Base-by-base conservation (phyloP, 37 sponge, comb jelly and placozoan genomes). In the Chondrilla cf. caribensis region DNA sequence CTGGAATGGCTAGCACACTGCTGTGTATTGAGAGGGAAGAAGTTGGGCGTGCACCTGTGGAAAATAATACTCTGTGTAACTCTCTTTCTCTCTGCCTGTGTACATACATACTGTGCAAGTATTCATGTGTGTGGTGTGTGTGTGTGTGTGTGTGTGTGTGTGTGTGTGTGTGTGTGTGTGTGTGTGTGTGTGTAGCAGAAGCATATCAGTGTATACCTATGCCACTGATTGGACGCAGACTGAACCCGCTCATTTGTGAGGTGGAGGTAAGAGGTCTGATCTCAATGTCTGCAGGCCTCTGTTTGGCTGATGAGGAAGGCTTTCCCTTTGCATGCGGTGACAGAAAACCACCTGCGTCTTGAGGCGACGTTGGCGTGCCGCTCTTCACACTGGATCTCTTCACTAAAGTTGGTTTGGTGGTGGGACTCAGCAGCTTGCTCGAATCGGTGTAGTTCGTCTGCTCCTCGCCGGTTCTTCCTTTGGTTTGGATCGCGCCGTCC, bases 91-190 rank as follows among this genome's bases (percentile, higher is more conserved):
- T 60, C 65, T 80, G 5, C 2, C 83, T 70, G 5, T 57, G 47
- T 38, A 22, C 18, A 25, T 38, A 9, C 1, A 1, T 75, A n/a
- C 29, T 70, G 72, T 35, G 19, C 8, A 31, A 11, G n/a, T 70
- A 9, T 35, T 14, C 28, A 18, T 81, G 43, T 83, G 72, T 38
- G 86, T 85, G 44, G 83, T 78, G 90, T 85, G 80, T 85, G 68
- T 77, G 78, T 90, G 84, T 38, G 80, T 68, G 72, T 51, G 43
- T 59, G 81, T 68, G 75, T 39, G 58, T 79, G 70, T 70, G 70
- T 62, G 79, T 77, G 79, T 84, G 67, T 76, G 39, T 60, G 24
- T 21, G 73, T 36, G 40, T 71, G 26, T n/a, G 36, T 29, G 57
- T 33, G 21, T 33, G 39, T 21, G 36, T 71, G 73, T 29, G 73